Evolutionary conservation across 2,888 invertebrate genomes (phyloP).

Genomic region (Spodoptera exigua): DNA sequence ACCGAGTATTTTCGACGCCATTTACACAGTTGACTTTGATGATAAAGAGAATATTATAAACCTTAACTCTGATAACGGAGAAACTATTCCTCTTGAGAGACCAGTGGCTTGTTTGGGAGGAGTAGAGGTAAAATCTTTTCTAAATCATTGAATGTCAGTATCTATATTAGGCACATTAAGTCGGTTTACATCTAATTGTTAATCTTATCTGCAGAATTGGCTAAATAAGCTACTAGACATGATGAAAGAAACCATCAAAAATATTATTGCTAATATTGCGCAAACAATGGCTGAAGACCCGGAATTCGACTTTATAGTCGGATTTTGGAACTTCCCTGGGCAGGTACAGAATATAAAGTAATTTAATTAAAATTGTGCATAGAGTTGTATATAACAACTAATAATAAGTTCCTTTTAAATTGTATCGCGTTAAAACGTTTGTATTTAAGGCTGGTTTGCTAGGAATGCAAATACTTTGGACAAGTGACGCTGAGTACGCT

Average conservation of each 20-base stretch:
- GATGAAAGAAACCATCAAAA: constrained; percentile 93
- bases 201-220: constrained; percentile 89
- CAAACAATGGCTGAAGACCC: constrained; percentile 91
- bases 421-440: too few species aligned
- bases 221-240: constrained; percentile 92
- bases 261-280: constrained; percentile 92
- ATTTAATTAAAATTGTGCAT: too few species aligned
- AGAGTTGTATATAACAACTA: too few species aligned
- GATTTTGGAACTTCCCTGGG: constrained; percentile 93
- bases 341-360: constrained; percentile 88
- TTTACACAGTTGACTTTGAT: constrained; percentile 93
- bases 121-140: constrained; percentile 89
- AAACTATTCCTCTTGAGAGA: constrained; percentile 92
- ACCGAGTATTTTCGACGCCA: constrained; percentile 95
- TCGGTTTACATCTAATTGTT: too few species aligned
- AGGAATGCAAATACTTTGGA: constrained; percentile 96
- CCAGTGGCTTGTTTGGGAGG: constrained; percentile 93
- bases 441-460: constrained; percentile 92
- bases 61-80: constrained; percentile 94
- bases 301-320: constrained; percentile 93
- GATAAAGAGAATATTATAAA: constrained; percentile 93
- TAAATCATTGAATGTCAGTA: background rate
- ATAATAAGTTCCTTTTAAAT: too few species aligned
- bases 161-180: background rate
- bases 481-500: constrained; percentile 94